Evolutionary conservation across 1,140 invertebrate species (phyloP).

Genomic region (Drosophila ambigua): DNA sequence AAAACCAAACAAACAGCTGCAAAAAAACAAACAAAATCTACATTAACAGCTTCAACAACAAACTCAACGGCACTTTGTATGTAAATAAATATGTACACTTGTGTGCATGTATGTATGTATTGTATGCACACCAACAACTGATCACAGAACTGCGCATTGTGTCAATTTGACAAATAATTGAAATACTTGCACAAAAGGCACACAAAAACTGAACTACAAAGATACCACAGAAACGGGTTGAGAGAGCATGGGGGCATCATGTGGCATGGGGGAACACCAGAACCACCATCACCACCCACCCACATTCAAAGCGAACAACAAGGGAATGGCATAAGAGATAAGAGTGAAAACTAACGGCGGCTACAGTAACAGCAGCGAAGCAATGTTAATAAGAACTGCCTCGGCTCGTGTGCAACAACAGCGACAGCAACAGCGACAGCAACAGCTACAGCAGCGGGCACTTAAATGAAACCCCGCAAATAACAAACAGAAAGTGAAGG

Average conservation of each 20-base stretch:
- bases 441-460: conserved; percentile 38
- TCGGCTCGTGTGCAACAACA: conserved; percentile 2
- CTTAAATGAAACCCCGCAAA: conserved; percentile 72
- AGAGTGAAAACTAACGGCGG: conserved; percentile 46
- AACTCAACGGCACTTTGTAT: too few species aligned
- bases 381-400: conserved; percentile 41
- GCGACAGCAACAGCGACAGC: conserved; percentile 25
- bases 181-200: conserved; percentile 62
- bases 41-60: too few species aligned
- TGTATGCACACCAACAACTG: conserved; percentile 20
- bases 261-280: conserved; percentile 10
- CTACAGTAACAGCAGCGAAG: conserved; percentile 25
- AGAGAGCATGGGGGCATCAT: background rate
- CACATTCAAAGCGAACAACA: conserved; percentile 37
- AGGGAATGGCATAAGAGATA: conserved; percentile 36
- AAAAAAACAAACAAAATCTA: too few species aligned
- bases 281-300: conserved; percentile 8
- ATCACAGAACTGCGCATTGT: conserved; percentile 56
- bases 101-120: too few species aligned
- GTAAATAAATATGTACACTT: too few species aligned
- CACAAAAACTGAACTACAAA: conserved; percentile 23
- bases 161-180: conserved; percentile 68
- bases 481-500: conserved; percentile 46
- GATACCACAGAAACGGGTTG: conserved; percentile 3
- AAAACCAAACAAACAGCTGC: too few species aligned